Evolutionary conservation across 1,140 invertebrate genomes (phyloP), one percentile per base, ranked within the genome.

Genomic region (Drosophila setifemur): DNA sequence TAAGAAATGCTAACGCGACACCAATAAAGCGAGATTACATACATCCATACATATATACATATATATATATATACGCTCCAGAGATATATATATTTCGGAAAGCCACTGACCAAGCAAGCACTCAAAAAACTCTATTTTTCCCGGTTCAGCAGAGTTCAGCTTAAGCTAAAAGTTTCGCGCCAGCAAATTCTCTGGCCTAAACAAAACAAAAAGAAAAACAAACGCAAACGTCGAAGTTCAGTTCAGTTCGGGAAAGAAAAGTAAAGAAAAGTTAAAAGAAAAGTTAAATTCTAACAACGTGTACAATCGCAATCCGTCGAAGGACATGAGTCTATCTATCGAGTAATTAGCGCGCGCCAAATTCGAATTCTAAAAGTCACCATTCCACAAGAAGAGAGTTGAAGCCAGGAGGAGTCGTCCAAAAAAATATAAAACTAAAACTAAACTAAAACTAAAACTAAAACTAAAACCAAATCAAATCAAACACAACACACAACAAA

Each of bases 311-410:
- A 50, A 52, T 25, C 31, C 21, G 28, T 47, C 48, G n/a, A 66
- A 79, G 75, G 75, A 79, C 50, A 79, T 79, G 75, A 63, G 31
- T 49, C 25, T 57, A 78, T 49, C 25, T 57, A 78, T 64, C 33
- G 43, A 40, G n/a, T 45, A 61, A 61, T 61, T 61, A n/a, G 31
- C 61, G 55, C 60, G 60, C 55, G 58, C 47, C n/a, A 47, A 78
- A 73, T 67, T 49, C n/a, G 42, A 78, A 73, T 67, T 49, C 47
- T 54, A 60, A 52, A 71, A 63, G 42, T 64, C 43, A 64, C 64
- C 61, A 64, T 64, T 64, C 67, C 67, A 57, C 43, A 35, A 25
- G 18, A 19, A 6, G 21, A 35, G 29, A 54, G 33, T 37, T 37
- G 3, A 37, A 37, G 11, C 11, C 3, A n/a, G n/a, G n/a, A n/a